These are phyloP conservation scores for Callipepla californica DNA, from an alignment of 2,113 vertebrate genomes.

Conservation along the genomic window DNA sequence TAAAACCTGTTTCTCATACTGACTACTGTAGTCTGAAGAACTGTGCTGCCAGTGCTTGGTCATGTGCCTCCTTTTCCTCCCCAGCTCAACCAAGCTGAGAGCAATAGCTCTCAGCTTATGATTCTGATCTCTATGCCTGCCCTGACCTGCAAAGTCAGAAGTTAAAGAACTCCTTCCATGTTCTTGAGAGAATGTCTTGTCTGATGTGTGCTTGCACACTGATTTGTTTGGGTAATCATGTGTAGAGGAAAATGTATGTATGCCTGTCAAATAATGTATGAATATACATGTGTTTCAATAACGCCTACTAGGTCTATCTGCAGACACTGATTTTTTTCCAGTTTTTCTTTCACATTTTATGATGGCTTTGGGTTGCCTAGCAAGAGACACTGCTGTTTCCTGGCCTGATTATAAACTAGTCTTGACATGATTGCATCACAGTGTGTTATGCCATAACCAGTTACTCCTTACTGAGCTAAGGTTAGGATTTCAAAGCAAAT, in stretches of 20 bases:
- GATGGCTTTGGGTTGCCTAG: neutral
- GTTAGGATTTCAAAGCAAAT: neutral
- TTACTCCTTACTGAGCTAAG: neutral
- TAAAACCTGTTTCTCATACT: neutral
- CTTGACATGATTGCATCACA: rapidly evolving
- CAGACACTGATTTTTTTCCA: neutral
- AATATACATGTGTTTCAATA: neutral
- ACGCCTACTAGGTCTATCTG: neutral
- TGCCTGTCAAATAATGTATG: neutral
- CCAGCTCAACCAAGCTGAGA: neutral
- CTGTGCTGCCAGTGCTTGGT: neutral
- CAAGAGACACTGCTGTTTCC: neutral
- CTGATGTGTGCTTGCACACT: neutral
- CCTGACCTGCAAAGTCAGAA: neutral
- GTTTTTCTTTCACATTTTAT: neutral
- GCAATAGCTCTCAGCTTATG: neutral
- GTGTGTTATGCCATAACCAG: neutral
- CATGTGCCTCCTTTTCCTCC: neutral
- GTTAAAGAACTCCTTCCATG: neutral
- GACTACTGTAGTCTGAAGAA: neutral
- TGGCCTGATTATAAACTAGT: neutral
- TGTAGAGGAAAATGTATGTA: neutral
- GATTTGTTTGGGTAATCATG: neutral
- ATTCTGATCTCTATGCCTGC: neutral
- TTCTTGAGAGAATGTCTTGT: neutral